Conservation (phyloP, 1,140 invertebrate genomes). For the Delia radicum region DNA sequence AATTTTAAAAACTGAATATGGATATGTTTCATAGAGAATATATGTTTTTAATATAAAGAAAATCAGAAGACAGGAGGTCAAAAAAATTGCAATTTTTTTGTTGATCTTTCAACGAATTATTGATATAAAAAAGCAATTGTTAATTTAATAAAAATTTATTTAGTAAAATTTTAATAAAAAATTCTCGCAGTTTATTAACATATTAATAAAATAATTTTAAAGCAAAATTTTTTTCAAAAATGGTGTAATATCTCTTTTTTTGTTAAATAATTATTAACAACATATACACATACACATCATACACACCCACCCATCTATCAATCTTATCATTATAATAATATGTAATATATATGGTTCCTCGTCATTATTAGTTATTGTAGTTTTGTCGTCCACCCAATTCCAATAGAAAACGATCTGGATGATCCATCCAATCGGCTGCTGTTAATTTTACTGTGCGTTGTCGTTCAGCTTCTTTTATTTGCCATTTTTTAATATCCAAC, state of each 20-base stretch:
- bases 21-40: too few species aligned
- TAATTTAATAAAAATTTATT: too few species aligned
- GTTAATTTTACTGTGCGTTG: constrained; percentile 78
- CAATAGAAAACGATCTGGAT: constrained; percentile 83
- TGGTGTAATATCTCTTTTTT: background rate
- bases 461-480: constrained; percentile 81
- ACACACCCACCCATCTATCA: background rate
- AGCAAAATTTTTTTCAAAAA: too few species aligned
- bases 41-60: too few species aligned
- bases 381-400: constrained; percentile 79
- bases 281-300: background rate
- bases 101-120: too few species aligned
- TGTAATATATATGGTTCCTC: background rate
- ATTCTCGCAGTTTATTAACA: too few species aligned
- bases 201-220: too few species aligned
- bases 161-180: too few species aligned
- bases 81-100: too few species aligned
- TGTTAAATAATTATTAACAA: background rate
- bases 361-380: constrained; percentile 60
- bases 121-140: too few species aligned
- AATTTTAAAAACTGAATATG: too few species aligned
- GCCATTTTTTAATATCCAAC: constrained; percentile 87
- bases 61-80: too few species aligned
- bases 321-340: background rate
- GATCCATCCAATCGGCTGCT: constrained; percentile 84